phyloP scores from a whole-genome alignment of 2,113 vertebrate species.

The Lanius collurio region DNA sequence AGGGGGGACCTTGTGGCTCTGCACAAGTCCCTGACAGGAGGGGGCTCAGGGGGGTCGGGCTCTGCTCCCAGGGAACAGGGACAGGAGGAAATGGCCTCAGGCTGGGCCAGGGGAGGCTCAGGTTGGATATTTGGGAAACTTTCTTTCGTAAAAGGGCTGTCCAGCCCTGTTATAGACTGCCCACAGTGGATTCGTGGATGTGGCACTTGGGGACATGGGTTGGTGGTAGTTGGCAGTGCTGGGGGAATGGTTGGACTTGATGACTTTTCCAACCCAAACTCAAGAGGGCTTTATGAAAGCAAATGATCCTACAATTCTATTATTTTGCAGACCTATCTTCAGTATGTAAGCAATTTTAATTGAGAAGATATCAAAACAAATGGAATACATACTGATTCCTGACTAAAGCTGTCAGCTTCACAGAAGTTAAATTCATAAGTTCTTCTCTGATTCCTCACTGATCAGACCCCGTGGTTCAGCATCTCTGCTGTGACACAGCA shows the following conservation, averaged over 20 bases:
- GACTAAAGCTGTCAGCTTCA: background rate
- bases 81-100: background rate
- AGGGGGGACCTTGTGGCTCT: background rate
- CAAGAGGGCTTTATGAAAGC: background rate
- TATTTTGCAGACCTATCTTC: background rate
- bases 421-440: background rate
- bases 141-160: background rate
- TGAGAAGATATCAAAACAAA: background rate
- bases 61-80: background rate
- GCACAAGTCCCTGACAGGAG: background rate
- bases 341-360: background rate
- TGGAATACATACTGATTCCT: background rate
- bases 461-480: background rate
- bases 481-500: background rate
- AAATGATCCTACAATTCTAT: background rate
- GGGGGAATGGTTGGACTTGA: background rate
- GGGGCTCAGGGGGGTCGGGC: background rate
- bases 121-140: fast-evolving
- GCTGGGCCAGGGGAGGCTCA: fast-evolving
- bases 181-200: background rate
- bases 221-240: too few relatives aligned
- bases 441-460: background rate
- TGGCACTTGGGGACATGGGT: too few relatives aligned
- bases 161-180: background rate
- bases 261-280: background rate